These are phyloP conservation scores for Rhinolophus ferrumequinum DNA, from an alignment of 2,113 vertebrate genomes.

Conservation along the genomic window DNA sequence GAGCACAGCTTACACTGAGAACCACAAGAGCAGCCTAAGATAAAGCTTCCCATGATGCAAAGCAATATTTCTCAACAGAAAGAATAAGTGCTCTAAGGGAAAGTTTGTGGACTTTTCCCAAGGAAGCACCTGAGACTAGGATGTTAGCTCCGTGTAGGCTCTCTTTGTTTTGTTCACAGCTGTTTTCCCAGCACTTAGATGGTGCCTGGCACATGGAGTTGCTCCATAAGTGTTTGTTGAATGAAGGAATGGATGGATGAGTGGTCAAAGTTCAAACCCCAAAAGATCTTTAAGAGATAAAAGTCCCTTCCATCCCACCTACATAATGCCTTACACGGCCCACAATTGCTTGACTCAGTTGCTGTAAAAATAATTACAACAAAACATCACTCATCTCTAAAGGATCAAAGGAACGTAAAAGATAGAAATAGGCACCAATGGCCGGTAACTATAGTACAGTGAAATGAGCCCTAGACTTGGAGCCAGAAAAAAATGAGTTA, in stretches of 20 bases:
- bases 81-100: background rate
- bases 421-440: background rate
- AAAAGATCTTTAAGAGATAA: background rate
- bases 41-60: background rate
- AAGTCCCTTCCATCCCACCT: background rate
- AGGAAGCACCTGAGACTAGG: background rate
- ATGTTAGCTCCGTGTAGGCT: background rate
- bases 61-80: conserved; percentile 45
- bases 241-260: background rate
- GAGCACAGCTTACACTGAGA: background rate
- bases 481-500: background rate
- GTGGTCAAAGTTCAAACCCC: background rate
- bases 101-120: background rate
- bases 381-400: background rate
- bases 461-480: background rate
- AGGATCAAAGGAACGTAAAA: conserved; percentile 7
- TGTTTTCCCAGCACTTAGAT: background rate
- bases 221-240: background rate
- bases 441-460: background rate
- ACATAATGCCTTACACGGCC: background rate
- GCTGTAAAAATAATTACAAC: background rate
- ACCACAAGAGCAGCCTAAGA: background rate
- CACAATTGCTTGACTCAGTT: background rate
- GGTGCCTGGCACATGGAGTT: background rate
- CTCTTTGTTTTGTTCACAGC: background rate